Conservation (phyloP, 2,113 vertebrate species). For the Bos taurus region ARS-UCD2.0 NC_037330.1:43816501-43817000, state of each 20-base stretch:
- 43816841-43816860: neutral
- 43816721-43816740: neutral
- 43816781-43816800: neutral
- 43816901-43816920: neutral
- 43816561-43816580: neutral
- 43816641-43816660: neutral
- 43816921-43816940: neutral
- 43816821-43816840: neutral
- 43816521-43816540: constrained; percentile 37
- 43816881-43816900: neutral
- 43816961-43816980: neutral
- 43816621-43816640: neutral
- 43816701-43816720: neutral
- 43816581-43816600: neutral
- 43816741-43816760: neutral
- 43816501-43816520: constrained; percentile 23
- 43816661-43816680: neutral
- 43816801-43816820: neutral
- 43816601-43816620: neutral
- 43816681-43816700: neutral
- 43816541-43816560: constrained; percentile 24
- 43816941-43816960: neutral
- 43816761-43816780: neutral
- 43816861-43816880: neutral
- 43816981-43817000: neutral